phyloP scores from a whole-genome alignment of 2,888 invertebrate species.

The Drosophila longiperda region DNA sequence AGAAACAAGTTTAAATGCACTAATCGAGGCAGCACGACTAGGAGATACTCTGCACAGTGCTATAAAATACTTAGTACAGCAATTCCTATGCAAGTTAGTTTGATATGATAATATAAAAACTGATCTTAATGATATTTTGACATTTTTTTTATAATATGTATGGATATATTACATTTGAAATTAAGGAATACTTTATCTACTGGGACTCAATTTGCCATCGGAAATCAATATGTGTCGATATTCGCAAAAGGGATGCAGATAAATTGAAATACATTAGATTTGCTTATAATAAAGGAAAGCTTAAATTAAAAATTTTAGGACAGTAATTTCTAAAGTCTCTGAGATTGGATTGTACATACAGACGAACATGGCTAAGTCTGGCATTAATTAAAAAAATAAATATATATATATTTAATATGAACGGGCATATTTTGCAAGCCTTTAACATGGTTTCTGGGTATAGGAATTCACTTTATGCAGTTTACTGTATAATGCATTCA shows the following conservation, averaged over 20 bases:
- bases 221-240: not conserved
- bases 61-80: not conserved
- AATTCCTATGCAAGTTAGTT: not conserved
- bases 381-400: not conserved
- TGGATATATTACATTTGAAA: not conserved
- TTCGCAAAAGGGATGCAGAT: not conserved
- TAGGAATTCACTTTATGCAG: not conserved
- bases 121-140: not conserved
- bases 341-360: not conserved
- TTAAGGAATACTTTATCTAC: not conserved
- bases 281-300: not conserved
- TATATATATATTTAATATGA: not conserved
- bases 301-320: not conserved
- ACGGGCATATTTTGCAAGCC: no score
- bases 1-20: not conserved
- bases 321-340: fast-evolving
- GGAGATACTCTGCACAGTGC: not conserved
- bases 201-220: not conserved
- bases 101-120: not conserved
- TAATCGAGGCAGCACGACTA: not conserved
- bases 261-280: no score
- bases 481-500: not conserved
- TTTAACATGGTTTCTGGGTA: not conserved
- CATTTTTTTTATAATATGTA: not conserved
- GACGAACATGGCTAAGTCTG: not conserved